Evolutionary conservation across 1,140 invertebrate genomes (phyloP), one percentile per base, ranked within the genome.

Genomic region (Drosophila leontia): DNA sequence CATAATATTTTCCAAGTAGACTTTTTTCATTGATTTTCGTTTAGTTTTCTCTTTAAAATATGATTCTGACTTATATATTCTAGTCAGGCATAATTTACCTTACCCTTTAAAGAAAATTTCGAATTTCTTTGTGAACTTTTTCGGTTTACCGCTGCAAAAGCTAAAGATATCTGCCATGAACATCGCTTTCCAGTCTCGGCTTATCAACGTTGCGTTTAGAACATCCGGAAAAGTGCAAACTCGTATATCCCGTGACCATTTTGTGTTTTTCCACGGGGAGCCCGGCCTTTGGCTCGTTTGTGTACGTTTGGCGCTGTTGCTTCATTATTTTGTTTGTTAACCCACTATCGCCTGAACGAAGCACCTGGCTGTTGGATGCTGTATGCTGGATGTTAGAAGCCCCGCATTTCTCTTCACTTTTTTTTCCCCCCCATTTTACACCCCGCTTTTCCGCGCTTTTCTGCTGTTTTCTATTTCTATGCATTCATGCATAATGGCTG

Each of bases 401-500:
- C 32, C 34, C 32, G 15, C 23, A 19, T 19, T 35, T 17, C 12
- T 23, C 7, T 23, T 3, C 51, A 19, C 13, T 15, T 55, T 51
- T 53, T 19, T 7, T 5, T 1, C 6, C n/a, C 42, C 4, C 7
- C 2, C 51, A 15, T 5, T 37, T 55, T 9, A 0, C 34, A 17
- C 23, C 2, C 9, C 34, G 15, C 11, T 45, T 29, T 37, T 19
- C 41, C 50, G 51, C 48, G 17, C 39, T 42, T 65, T 57, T 47
- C 50, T 29, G 69, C 58, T 56, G 17, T 41, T 68, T 70, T 62
- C 75, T 83, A 83, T 80, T 88, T 88, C 84, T 75, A 87, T 88
- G 80, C 84, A 84, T 78, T 87, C 80, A 88, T 88, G 85, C 84
- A 88, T 84, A 87, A 87, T 87, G 84, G 70, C 71, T 56, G 80